These are phyloP conservation scores for Stigmatopora nigra DNA, from an alignment of 2,113 vertebrate genomes.

Conservation along the genomic window DNA sequence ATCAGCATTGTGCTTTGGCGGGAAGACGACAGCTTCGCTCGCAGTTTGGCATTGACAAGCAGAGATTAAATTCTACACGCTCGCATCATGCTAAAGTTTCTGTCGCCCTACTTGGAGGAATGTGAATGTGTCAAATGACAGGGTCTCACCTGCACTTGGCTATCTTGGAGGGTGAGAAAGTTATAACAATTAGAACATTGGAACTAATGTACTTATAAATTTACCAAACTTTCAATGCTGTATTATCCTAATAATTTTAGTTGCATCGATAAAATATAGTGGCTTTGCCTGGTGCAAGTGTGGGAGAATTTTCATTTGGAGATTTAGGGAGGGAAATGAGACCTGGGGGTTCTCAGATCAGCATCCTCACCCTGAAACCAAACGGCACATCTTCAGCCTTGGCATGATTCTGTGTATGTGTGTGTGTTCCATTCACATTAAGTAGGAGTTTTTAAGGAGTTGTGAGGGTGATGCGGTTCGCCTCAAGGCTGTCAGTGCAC, in stretches of 20 bases:
- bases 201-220: neutral
- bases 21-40: slow-evolving; percentile 87
- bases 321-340: slow-evolving; percentile 26
- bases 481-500: slow-evolving; percentile 75
- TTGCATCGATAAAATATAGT: neutral
- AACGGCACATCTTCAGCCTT: slow-evolving; percentile 40
- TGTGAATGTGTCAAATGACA: slow-evolving; percentile 88
- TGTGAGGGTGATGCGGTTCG: slow-evolving; percentile 34
- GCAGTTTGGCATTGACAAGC: slow-evolving; percentile 99
- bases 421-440: slow-evolving; percentile 25
- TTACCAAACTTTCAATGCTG: neutral
- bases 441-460: neutral
- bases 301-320: slow-evolving; percentile 41
- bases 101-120: slow-evolving; percentile 72
- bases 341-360: slow-evolving; percentile 16
- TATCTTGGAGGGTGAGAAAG: slow-evolving; percentile 84
- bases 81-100: slow-evolving; percentile 74
- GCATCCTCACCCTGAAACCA: slow-evolving; percentile 31
- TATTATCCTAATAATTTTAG: neutral
- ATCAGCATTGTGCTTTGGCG: slow-evolving; percentile 94
- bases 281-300: slow-evolving; percentile 15
- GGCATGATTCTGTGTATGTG: slow-evolving; percentile 19
- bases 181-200: slow-evolving; percentile 85
- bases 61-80: slow-evolving; percentile 80
- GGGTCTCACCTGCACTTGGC: slow-evolving; percentile 94